Conservation (phyloP, 2,113 vertebrate genomes). For the Austrofundulus limnaeus region DNA sequence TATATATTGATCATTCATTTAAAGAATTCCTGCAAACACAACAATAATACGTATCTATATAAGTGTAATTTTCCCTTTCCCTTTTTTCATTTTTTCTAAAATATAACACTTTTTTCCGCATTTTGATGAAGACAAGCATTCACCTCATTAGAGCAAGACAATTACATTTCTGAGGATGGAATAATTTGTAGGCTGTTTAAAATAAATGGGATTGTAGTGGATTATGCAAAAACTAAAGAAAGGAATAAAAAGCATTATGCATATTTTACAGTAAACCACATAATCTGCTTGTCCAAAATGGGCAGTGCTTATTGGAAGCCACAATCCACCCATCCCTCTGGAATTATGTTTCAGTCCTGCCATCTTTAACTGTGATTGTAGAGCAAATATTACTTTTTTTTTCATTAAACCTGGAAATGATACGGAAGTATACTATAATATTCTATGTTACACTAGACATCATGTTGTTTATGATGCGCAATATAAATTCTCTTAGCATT, state of each 20-base stretch:
- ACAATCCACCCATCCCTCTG: conserved; percentile 49
- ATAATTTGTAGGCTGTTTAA: conserved; percentile 66
- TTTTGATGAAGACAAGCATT: conserved; percentile 23
- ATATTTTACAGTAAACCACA: conserved; percentile 76
- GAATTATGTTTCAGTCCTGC: conserved; percentile 39
- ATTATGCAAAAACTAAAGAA: conserved; percentile 68
- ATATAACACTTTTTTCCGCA: not conserved
- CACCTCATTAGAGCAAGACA: conserved; percentile 46
- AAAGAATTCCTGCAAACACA: too few species aligned
- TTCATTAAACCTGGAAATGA: not conserved
- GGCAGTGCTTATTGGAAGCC: conserved; percentile 63
- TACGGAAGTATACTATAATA: not conserved
- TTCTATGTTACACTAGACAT: not conserved
- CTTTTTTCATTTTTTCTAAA: too few species aligned
- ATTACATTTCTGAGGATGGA: conserved; percentile 59
- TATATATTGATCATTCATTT: too few species aligned
- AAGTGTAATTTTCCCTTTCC: too few species aligned
- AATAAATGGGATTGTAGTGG: conserved; percentile 71
- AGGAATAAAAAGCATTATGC: conserved; percentile 71
- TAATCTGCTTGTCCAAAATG: conserved; percentile 77
- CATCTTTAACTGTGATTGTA: conserved; percentile 32
- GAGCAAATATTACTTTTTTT: conserved; percentile 22
- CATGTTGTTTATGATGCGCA: not conserved
- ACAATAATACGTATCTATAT: too few species aligned
- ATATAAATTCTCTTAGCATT: not conserved